Evolutionary conservation across 2,888 invertebrate species (phyloP), one percentile per base, ranked within the genome.

Genomic region (Papilio protenor): DNA sequence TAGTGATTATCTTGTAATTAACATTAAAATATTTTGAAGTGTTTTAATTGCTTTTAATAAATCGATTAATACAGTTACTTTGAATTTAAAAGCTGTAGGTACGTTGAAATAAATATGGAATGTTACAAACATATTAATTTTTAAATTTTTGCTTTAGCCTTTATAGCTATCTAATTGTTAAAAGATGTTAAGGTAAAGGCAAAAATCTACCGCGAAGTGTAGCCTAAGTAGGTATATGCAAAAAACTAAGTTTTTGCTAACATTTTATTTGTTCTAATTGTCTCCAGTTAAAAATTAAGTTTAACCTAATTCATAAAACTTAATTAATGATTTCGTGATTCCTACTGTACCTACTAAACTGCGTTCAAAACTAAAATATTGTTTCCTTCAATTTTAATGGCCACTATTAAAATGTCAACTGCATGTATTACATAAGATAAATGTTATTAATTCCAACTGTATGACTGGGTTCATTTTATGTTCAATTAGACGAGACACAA

Each of bases 401-500:
- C 18, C 11, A 59, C 23, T 23, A 14, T 23, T 2, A 10, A 21
- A 23, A 11, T 23, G 2, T 59, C 40, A 40, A 57, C 57, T 57
- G 21, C 10, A 12, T 4, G 23, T 23, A 4, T 12, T 64, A 64
- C 12, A 14, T 69, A 47, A 78, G 6, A 70, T 72, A 40, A 55
- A 21, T 57, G n/a, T 18, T 49, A 21, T 64, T 33, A 40, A 69
- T 72, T 64, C 71, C 27, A 33, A 14, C 47, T 18, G n/a, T 75
- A 40, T 33, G 33, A 76, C 57, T 66, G 73, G 40, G 72, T 61
- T 76, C 73, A 77, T 61, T 82, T 84, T 85, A 83, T 80, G 79
- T 81, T 85, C 87, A 89, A 88, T 88, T 88, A 91, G 49, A 64
- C 14, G 21, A 86, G 85, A 85, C 78, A 40, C 45, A 77, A 83